Percentiles rank a stretch among this genome's conserved stretches.
phyloP scores from a whole-genome alignment of 2,113 vertebrate species.

The Electrona antarctica region DNA sequence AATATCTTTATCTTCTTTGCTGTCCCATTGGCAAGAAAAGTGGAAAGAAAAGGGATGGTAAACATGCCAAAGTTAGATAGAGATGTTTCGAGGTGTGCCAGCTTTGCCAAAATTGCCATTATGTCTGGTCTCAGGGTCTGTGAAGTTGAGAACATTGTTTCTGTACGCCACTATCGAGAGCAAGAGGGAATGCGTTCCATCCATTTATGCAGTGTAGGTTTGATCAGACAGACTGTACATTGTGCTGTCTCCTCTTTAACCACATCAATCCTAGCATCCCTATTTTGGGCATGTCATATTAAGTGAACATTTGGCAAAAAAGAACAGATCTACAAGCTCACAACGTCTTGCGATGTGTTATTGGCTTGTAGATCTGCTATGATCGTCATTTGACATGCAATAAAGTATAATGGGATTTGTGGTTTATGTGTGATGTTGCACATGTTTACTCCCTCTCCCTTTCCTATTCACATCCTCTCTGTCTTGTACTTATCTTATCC shows the following conservation, averaged over 20 bases:
- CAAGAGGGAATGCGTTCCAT: background rate
- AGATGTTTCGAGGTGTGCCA: conserved; percentile 6
- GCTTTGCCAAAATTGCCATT: background rate
- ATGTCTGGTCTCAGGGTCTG: conserved; percentile 30
- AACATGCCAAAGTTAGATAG: conserved; percentile 42
- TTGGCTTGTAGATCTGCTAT: no score
- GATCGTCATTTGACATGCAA: no score
- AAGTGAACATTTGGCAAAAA: no score
- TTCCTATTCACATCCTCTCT: background rate
- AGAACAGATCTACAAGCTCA: no score
- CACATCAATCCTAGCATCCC: no score
- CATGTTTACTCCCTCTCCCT: background rate
- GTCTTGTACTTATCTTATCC: background rate
- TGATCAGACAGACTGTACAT: conserved; percentile 10
- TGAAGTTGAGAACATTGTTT: conserved; percentile 9
- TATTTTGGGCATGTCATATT: no score
- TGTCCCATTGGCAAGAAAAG: conserved; percentile 4
- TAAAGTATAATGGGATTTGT: no score
- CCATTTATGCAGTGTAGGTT: background rate
- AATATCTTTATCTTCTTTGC: conserved; percentile 8
- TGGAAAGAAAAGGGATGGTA: conserved; percentile 25
- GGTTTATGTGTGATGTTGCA: conserved; percentile 10
- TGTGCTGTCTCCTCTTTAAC: background rate
- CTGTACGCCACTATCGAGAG: conserved; percentile 1
- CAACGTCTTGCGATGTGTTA: no score